These are phyloP conservation scores for Nymphalis urticae DNA, from an alignment of 2,888 invertebrate species.

Conservation along the genomic window DNA sequence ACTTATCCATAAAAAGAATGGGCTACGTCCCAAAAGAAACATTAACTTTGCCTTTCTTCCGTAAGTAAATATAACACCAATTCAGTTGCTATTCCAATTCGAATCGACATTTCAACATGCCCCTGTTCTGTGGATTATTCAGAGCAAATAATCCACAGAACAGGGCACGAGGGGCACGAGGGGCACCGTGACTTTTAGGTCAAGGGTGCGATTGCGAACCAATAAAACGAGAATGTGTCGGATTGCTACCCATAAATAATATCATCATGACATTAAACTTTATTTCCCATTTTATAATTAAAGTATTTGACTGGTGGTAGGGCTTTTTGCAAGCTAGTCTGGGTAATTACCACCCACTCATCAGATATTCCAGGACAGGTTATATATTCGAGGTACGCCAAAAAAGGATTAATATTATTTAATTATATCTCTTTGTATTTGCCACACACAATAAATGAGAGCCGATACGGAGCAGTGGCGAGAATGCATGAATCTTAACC, in stretches of 20 bases:
- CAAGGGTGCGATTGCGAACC: conserved; percentile 27
- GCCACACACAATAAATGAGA: no score
- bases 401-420: no score
- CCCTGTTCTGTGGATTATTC: not conserved
- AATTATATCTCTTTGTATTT: no score
- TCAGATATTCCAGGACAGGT: no score
- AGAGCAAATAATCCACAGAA: not conserved
- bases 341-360: no score
- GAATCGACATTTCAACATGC: not conserved
- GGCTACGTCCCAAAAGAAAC: no score
- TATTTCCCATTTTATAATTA: conserved; percentile 14
- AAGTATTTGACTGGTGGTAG: no score
- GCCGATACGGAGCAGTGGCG: no score
- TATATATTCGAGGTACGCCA: no score
- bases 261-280: conserved; percentile 22
- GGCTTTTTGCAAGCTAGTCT: no score
- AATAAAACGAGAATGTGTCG: conserved; percentile 21
- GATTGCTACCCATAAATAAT: conserved; percentile 25
- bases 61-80: not conserved
- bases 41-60: not conserved
- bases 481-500: no score
- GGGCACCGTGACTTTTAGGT: conserved; percentile 17
- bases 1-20: no score
- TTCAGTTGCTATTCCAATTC: conserved; percentile 1
- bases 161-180: not conserved